These are phyloP conservation scores for Epinotia demarniana DNA, from an alignment of 2,888 invertebrate species.

Conservation along the genomic window DNA sequence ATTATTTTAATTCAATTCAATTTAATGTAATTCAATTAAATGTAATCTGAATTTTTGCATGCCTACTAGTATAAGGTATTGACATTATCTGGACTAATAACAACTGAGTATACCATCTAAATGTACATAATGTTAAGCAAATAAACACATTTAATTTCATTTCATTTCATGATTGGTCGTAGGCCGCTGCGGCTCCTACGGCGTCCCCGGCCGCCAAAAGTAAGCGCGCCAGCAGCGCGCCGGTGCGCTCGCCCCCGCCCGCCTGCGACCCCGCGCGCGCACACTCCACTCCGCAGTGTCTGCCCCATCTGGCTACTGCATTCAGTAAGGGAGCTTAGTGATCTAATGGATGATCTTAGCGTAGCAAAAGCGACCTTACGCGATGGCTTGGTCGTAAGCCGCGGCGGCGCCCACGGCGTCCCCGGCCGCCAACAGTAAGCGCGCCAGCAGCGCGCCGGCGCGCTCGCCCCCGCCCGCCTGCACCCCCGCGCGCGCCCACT, in stretches of 20 bases:
- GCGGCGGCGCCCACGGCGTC: constrained; percentile 88
- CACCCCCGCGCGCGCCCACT: constrained; percentile 89
- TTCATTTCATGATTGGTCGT: constrained; percentile 84
- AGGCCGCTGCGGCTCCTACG: constrained; percentile 88
- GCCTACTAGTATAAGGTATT: no score
- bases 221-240: constrained; percentile 88
- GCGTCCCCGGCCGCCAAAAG: constrained; percentile 87
- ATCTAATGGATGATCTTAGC: no score
- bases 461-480: constrained; percentile 89
- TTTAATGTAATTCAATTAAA: no score
- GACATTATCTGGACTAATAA: no score
- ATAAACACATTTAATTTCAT: no score
- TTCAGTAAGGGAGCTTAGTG: constrained; percentile 70
- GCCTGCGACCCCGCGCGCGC: constrained; percentile 89
- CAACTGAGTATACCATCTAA: no score
- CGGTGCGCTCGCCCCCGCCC: constrained; percentile 90
- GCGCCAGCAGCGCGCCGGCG: constrained; percentile 89
- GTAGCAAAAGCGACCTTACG: constrained; percentile 77
- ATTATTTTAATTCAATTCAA: no score
- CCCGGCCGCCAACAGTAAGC: constrained; percentile 86
- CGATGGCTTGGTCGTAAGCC: constrained; percentile 88
- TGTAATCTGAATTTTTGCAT: no score
- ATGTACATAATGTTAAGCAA: no score
- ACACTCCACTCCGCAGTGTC: constrained; percentile 88
- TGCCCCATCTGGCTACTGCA: constrained; percentile 90